phyloP scores from a whole-genome alignment of 2,113 vertebrate genomes.

The Narcine bancroftii region DNA sequence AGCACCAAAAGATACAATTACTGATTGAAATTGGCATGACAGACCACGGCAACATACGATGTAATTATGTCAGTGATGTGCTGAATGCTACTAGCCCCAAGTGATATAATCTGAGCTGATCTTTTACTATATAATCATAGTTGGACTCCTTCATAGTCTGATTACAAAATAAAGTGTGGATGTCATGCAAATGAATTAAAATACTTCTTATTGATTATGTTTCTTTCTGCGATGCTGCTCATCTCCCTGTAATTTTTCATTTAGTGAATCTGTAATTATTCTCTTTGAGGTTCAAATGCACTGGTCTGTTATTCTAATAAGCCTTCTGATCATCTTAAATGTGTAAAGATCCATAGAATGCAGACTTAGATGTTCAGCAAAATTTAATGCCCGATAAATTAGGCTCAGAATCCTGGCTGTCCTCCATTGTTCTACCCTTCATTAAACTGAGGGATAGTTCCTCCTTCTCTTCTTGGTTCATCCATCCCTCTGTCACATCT shows the following conservation, averaged over 20 bases:
- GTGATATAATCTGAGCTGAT: conserved; percentile 55
- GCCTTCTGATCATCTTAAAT: background rate
- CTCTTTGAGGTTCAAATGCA: background rate
- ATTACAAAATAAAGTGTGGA: background rate
- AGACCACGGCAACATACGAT: conserved; percentile 49
- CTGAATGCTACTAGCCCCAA: conserved; percentile 47
- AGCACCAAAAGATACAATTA: conserved; percentile 43
- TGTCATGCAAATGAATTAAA: background rate
- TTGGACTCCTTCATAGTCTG: conserved; percentile 15
- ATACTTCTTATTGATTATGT: background rate
- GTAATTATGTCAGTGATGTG: conserved; percentile 50
- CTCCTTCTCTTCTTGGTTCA: too few species aligned
- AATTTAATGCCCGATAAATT: background rate
- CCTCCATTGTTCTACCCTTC: too few species aligned
- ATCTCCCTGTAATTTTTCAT: background rate
- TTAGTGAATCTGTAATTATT: background rate
- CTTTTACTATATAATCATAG: conserved; percentile 39
- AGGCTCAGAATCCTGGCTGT: background rate
- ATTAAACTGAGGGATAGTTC: too few species aligned
- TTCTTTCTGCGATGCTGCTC: background rate
- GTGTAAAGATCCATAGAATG: background rate
- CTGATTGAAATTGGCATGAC: conserved; percentile 46
- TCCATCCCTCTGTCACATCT: too few species aligned
- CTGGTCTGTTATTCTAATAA: background rate
- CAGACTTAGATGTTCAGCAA: background rate